Percentiles rank a stretch among this genome's conserved stretches.
Conservation (phyloP, 2,888 invertebrate genomes). For the Linnaemya vulpina region DNA sequence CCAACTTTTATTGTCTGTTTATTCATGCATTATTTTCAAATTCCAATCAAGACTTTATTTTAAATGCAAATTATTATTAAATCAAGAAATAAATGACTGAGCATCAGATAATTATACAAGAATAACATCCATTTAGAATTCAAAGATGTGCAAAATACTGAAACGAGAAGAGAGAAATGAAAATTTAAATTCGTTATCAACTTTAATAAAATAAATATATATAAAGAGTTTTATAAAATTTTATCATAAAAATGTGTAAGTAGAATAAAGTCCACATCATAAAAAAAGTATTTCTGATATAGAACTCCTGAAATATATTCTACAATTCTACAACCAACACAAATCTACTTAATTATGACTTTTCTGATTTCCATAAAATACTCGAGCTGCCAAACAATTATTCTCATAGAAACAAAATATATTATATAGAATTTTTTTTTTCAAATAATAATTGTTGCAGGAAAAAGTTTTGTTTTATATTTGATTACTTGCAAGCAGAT, state of each 20-base stretch:
- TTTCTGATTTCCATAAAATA: slow-evolving; percentile 25
- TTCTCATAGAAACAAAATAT: slow-evolving; percentile 27
- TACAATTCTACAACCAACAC: not conserved
- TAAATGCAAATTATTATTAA: not conserved
- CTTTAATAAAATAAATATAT: not conserved
- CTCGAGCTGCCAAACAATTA: not conserved
- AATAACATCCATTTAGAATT: not conserved
- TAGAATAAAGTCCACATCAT: not conserved
- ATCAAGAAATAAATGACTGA: not conserved
- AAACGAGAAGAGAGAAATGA: not conserved
- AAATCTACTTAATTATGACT: slow-evolving; percentile 13
- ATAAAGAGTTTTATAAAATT: not conserved
- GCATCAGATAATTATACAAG: not conserved
- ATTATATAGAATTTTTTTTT: slow-evolving; percentile 9
- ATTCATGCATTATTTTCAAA: not conserved
- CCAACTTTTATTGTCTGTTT: not conserved
- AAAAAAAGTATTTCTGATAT: not conserved
- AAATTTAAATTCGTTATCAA: not conserved
- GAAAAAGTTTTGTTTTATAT: slow-evolving; percentile 48
- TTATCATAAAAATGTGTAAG: not conserved
- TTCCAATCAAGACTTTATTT: not conserved
- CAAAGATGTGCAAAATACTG: slow-evolving; percentile 15
- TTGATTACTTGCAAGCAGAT: not conserved
- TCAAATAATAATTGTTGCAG: slow-evolving; percentile 43
- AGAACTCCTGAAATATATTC: not conserved